Conservation (phyloP, 2,888 invertebrate species). For the Heteromyza rotundicornis region DNA sequence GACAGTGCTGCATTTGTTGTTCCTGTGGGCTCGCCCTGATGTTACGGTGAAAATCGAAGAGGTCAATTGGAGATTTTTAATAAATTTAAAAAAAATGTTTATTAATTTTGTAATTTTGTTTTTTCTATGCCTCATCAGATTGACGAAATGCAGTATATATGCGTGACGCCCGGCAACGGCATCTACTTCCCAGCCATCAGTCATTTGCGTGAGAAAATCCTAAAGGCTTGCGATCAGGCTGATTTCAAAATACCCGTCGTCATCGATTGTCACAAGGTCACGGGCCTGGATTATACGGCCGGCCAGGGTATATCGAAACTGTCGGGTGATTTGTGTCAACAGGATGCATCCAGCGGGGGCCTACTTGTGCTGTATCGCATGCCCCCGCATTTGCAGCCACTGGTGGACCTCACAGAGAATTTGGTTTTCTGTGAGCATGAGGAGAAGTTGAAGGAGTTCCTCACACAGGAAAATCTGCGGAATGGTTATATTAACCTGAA, state of each 20-base stretch:
- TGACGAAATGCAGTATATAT: constrained; percentile 66
- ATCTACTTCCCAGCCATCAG: constrained; percentile 77
- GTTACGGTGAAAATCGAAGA: constrained; percentile 54
- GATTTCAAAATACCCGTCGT: constrained; percentile 65
- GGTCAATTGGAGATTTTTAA: constrained; percentile 32
- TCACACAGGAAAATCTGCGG: constrained; percentile 58
- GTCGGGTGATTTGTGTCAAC: constrained; percentile 51
- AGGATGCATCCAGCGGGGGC: constrained; percentile 44
- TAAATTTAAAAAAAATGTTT: too few relatives aligned
- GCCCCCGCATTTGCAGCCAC: constrained; percentile 46
- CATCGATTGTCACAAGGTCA: constrained; percentile 72
- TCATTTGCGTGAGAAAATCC: constrained; percentile 68
- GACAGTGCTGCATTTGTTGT: constrained; percentile 71
- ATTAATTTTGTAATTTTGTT: neutral
- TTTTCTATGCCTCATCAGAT: constrained; percentile 51
- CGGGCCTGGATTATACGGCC: constrained; percentile 75
- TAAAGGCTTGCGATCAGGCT: constrained; percentile 64
- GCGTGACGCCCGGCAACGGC: constrained; percentile 72
- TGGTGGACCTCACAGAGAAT: constrained; percentile 58
- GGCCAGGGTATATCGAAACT: constrained; percentile 64
- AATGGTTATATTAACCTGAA: constrained; percentile 59
- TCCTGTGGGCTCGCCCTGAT: constrained; percentile 72
- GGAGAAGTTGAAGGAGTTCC: constrained; percentile 52
- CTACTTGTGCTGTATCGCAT: constrained; percentile 53
- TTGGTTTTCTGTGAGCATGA: constrained; percentile 56